Evolutionary conservation across 1,140 invertebrate genomes (phyloP).

Genomic region (Drosophila dunni): DNA sequence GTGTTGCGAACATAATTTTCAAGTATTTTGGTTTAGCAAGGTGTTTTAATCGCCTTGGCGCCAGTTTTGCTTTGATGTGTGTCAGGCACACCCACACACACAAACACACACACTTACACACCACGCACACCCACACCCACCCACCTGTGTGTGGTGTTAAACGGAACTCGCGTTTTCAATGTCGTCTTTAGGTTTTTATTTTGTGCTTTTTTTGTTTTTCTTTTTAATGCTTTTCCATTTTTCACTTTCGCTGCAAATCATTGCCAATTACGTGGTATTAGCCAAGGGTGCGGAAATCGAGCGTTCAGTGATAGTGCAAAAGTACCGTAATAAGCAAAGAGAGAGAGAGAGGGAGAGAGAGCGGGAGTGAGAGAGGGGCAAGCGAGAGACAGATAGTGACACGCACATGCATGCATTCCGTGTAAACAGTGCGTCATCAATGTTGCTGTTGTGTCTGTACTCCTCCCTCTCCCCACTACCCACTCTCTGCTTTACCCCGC

Average conservation of each 20-base stretch:
- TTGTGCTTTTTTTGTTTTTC: constrained; percentile 7
- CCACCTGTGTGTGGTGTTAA: constrained; percentile 12
- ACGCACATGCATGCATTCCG: constrained; percentile 5
- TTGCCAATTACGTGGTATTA: constrained; percentile 59
- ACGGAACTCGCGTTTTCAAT: constrained; percentile 66
- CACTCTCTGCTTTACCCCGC: background rate
- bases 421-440: constrained; percentile 64
- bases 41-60: constrained; percentile 22
- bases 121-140: constrained; percentile 4
- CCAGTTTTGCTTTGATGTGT: constrained; percentile 10
- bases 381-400: background rate
- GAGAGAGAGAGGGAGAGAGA: constrained; percentile 6
- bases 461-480: background rate
- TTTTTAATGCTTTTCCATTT: constrained; percentile 30
- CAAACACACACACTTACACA: background rate
- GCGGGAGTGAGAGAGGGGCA: background rate
- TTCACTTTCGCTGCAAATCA: constrained; percentile 56
- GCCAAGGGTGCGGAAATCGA: constrained; percentile 48
- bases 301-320: constrained; percentile 8
- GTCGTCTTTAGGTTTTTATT: constrained; percentile 24
- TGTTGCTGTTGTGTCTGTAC: constrained; percentile 33
- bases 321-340: constrained; percentile 4
- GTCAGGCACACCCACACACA: constrained; percentile 12
- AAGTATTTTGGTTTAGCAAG: constrained; percentile 18
- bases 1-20: constrained; percentile 1